Conservation (phyloP, 2,888 invertebrate genomes). For the Argynnis bischoffii region DNA sequence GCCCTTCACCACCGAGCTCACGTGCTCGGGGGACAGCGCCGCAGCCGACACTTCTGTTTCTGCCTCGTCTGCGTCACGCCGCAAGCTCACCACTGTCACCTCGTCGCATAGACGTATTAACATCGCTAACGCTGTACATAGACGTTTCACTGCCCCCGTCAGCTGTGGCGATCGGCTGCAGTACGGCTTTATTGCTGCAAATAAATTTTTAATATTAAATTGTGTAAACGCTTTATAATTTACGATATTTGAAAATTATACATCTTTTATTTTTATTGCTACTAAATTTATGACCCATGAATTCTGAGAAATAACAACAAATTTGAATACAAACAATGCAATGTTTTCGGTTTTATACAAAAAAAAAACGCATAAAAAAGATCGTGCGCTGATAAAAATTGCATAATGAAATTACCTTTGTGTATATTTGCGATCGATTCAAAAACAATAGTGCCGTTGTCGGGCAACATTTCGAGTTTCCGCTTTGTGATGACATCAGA, state of each 20-base stretch:
- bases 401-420: slow-evolving; percentile 74
- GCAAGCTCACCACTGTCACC: slow-evolving; percentile 88
- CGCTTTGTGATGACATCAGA: slow-evolving; percentile 95
- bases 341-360: slow-evolving; percentile 21
- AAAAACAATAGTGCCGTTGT: slow-evolving; percentile 95
- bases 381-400: slow-evolving; percentile 29
- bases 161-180: slow-evolving; percentile 84
- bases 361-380: slow-evolving; percentile 26
- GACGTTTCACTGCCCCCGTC: slow-evolving; percentile 91
- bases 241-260: background rate
- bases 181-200: slow-evolving; percentile 78
- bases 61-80: slow-evolving; percentile 76
- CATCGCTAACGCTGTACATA: slow-evolving; percentile 93
- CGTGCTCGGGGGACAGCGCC: slow-evolving; percentile 70
- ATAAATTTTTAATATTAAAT: background rate
- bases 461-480: slow-evolving; percentile 95
- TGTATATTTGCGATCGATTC: slow-evolving; percentile 95
- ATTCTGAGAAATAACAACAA: background rate
- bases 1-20: slow-evolving; percentile 67
- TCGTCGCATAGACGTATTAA: slow-evolving; percentile 95
- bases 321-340: slow-evolving; percentile 29
- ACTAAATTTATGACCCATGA: background rate
- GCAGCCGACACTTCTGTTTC: slow-evolving; percentile 62
- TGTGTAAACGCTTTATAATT: slow-evolving; percentile 37
- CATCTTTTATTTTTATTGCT: slow-evolving; percentile 1